Evolutionary conservation across 2,797 vertebrate genomes (phyloP).

Genomic region (Phrynocephalus vlangalii): DNA sequence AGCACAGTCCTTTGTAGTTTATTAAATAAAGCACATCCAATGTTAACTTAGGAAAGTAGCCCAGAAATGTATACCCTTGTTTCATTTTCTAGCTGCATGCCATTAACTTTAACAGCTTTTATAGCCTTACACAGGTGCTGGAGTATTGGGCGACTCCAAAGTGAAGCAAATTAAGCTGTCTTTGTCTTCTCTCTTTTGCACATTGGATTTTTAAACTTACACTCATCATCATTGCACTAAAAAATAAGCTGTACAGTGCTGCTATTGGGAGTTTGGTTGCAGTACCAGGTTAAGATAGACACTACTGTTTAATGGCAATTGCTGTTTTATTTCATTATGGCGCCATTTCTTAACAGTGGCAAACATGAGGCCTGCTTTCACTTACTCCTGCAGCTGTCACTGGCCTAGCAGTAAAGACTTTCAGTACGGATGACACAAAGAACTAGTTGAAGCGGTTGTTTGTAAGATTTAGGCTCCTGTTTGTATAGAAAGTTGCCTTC

Average conservation of each 20-base stretch:
- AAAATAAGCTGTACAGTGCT: background rate
- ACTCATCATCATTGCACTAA: background rate
- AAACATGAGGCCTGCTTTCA: background rate
- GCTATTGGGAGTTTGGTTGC: background rate
- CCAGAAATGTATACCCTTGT: background rate
- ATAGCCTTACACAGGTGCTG: background rate
- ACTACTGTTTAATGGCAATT: background rate
- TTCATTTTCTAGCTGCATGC: background rate
- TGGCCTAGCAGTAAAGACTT: background rate
- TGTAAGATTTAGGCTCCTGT: background rate
- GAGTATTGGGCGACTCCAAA: background rate
- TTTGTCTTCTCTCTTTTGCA: no score
- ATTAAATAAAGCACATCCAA: background rate
- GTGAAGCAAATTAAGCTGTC: no score
- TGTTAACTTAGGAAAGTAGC: background rate
- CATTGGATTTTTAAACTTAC: no score
- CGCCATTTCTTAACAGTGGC: background rate
- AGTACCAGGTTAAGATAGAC: background rate
- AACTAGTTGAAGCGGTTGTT: background rate
- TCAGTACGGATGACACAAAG: background rate
- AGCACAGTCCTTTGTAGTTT: background rate
- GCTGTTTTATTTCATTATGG: background rate
- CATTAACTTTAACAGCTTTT: background rate
- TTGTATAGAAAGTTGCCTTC: background rate
- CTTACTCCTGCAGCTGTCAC: background rate